A percentile compares a stretch with the other conserved stretches of the same genome.
Evolutionary conservation across 2,888 invertebrate species (phyloP).

Genomic region (Trissolcus japonicus): DNA sequence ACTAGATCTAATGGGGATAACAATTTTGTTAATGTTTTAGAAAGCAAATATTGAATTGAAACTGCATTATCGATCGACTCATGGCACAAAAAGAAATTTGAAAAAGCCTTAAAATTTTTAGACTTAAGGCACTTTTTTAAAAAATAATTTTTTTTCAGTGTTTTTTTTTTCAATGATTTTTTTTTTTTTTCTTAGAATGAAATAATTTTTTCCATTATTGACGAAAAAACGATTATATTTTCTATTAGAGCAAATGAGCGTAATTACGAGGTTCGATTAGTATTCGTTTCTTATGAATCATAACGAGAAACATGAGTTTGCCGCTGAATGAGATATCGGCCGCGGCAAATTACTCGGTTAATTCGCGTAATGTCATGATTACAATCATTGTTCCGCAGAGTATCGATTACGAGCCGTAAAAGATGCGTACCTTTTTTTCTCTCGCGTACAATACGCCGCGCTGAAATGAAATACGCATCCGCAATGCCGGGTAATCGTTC

Average conservation of each 20-base stretch:
- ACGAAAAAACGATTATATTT: no score
- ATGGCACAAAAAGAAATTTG: no score
- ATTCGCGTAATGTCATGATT: constrained; percentile 34
- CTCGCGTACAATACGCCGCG: constrained; percentile 25
- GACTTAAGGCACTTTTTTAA: background rate
- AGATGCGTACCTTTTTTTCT: constrained; percentile 38
- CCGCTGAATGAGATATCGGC: constrained; percentile 17
- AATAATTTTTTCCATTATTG: no score
- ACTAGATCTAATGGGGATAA: no score
- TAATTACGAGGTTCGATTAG: background rate
- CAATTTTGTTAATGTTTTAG: no score
- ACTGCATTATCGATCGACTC: no score
- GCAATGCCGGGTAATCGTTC: constrained; percentile 57
- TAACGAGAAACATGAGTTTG: constrained; percentile 25
- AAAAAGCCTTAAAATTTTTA: background rate
- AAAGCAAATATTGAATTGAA: no score
- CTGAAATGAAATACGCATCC: constrained; percentile 57
- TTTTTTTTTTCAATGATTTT: no score
- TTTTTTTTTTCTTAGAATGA: no score
- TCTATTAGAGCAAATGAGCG: no score
- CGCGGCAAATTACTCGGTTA: constrained; percentile 33
- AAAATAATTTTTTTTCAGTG: no score
- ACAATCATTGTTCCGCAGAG: constrained; percentile 40
- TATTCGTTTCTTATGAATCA: constrained; percentile 24
- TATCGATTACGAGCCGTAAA: constrained; percentile 45